Percentiles rank a stretch among this genome's conserved stretches.
Conservation (phyloP, 30 jellyfish, hydroid and myxozoan genomes). For the Haliclystus octoradiatus region DNA sequence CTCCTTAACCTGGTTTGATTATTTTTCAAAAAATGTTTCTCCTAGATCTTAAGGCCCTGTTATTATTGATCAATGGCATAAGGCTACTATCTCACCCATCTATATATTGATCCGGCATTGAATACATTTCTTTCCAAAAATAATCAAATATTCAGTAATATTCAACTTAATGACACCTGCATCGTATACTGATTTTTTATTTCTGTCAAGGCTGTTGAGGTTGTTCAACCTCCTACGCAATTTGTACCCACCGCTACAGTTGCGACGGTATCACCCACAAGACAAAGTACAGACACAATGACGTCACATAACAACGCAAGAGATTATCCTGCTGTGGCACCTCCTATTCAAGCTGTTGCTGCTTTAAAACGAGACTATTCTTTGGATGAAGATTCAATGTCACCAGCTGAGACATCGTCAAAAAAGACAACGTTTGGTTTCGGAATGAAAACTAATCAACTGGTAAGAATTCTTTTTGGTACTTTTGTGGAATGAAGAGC, state of each 20-base stretch:
- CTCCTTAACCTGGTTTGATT: too few species aligned
- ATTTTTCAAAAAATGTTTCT: too few species aligned
- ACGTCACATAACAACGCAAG: neutral
- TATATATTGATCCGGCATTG: too few species aligned
- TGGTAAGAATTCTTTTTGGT: constrained; percentile 15
- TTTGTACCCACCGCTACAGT: neutral
- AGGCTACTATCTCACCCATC: too few species aligned
- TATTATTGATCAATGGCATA: too few species aligned
- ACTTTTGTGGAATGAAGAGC: constrained; percentile 3
- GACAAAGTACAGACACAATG: neutral
- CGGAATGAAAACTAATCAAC: constrained; percentile 63
- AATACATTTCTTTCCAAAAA: too few species aligned
- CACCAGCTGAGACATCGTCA: constrained; percentile 36
- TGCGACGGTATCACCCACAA: neutral
- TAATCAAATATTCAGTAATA: too few species aligned
- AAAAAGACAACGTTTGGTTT: constrained; percentile 82
- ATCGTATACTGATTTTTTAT: too few species aligned
- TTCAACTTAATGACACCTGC: too few species aligned
- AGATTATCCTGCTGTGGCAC: neutral
- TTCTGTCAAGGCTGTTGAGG: too few species aligned
- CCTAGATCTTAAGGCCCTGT: too few species aligned
- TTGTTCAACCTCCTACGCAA: too few species aligned
- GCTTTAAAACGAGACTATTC: constrained; percentile 45
- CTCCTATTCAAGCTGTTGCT: neutral
- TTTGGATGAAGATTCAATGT: constrained; percentile 20